phyloP scores from a whole-genome alignment of 2,888 invertebrate genomes.

The Spialia ferax region DNA sequence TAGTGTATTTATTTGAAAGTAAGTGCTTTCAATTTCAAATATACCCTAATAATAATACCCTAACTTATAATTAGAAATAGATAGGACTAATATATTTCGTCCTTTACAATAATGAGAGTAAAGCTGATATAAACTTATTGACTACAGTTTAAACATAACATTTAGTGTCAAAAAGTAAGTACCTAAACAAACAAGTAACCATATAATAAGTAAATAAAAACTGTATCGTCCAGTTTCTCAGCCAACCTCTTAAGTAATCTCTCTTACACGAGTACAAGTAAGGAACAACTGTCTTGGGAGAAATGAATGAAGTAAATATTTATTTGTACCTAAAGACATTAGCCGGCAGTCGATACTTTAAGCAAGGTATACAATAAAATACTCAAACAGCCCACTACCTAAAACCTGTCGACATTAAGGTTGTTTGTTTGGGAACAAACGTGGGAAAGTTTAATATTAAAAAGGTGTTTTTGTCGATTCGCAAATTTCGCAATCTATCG shows the following conservation, averaged over 20 bases:
- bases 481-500: neutral
- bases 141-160: no score
- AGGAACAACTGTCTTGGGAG: neutral
- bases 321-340: slow-evolving; percentile 1
- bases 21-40: no score
- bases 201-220: no score
- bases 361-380: slow-evolving; percentile 1
- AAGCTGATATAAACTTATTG: no score
- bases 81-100: no score
- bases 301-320: neutral
- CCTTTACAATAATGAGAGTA: no score
- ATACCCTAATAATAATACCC: no score
- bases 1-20: no score
- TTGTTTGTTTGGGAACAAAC: neutral
- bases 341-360: neutral
- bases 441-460: neutral
- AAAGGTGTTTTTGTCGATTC: neutral
- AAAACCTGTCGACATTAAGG: neutral
- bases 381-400: neutral
- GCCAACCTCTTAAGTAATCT: neutral
- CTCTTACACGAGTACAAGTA: neutral
- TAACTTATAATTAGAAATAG: no score
- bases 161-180: no score
- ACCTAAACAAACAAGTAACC: no score
- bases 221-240: neutral